Conservation (phyloP, 2,888 invertebrate species). For the Erebia epiphron region DNA sequence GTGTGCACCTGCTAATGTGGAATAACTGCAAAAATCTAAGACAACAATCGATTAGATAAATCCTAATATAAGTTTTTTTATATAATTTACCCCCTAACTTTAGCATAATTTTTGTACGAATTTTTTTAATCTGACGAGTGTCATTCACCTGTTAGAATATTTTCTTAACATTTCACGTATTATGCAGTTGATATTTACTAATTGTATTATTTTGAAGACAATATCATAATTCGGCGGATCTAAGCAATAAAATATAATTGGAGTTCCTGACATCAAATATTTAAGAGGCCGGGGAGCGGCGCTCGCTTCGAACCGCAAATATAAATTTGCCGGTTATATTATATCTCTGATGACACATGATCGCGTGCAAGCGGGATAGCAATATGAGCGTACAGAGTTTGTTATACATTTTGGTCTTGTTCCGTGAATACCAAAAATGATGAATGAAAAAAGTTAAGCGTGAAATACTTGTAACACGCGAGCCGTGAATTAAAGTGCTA, state of each 20-base stretch:
- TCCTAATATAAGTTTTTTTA: constrained; percentile 6
- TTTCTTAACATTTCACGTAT: not conserved
- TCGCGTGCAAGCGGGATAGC: too few species aligned
- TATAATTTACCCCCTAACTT: constrained; percentile 19
- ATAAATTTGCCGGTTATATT: too few species aligned
- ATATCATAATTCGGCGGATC: constrained; percentile 9
- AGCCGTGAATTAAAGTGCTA: not conserved
- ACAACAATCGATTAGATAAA: constrained; percentile 10
- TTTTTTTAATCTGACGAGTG: constrained; percentile 16
- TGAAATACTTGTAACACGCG: not conserved
- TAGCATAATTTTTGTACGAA: constrained; percentile 22
- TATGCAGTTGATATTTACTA: not conserved
- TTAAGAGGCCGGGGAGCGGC: too few species aligned
- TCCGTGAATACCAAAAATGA: too few species aligned
- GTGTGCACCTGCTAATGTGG: not conserved
- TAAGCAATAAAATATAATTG: constrained; percentile 15
- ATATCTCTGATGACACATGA: too few species aligned
- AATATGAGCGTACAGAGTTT: too few species aligned
- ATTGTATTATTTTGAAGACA: not conserved
- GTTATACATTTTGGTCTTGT: too few species aligned
- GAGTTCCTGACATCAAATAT: constrained; percentile 20
- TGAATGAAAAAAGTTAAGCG: too few species aligned
- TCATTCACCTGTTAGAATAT: constrained; percentile 2
- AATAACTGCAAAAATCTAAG: not conserved
- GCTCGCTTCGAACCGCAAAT: too few species aligned